phyloP scores from a whole-genome alignment of 2,888 invertebrate genomes.

The Trimorus sp. region DNA sequence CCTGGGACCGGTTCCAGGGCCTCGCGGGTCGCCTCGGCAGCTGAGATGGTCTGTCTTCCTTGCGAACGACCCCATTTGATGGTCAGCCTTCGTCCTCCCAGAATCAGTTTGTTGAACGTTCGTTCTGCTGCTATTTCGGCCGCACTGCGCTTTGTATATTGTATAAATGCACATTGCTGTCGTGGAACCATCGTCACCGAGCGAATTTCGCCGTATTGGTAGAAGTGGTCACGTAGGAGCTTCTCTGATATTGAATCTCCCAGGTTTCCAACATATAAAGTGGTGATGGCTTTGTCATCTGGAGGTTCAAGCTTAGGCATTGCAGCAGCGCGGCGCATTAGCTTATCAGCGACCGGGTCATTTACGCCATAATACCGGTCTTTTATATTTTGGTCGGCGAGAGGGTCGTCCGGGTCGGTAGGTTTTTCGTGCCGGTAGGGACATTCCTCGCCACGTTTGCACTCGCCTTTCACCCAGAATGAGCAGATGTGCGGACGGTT shows the following conservation, averaged over 20 bases:
- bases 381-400: conserved; percentile 97
- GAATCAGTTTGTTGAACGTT: conserved; percentile 95
- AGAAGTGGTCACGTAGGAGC: conserved; percentile 97
- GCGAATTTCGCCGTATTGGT: conserved; percentile 99
- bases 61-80: conserved; percentile 99
- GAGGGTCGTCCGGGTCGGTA: conserved; percentile 97
- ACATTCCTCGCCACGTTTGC: conserved; percentile 97
- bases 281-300: conserved; percentile 97
- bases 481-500: conserved; percentile 98
- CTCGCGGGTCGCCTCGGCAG: conserved; percentile 83
- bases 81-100: conserved; percentile 93
- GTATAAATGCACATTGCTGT: conserved; percentile 98
- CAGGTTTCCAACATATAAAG: conserved; percentile 97
- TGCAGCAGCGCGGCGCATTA: conserved; percentile 93
- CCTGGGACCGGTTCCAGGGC: conserved; percentile 90
- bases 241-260: conserved; percentile 94
- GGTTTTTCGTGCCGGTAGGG: conserved; percentile 98
- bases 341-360: conserved; percentile 97
- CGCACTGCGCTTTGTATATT: conserved; percentile 94
- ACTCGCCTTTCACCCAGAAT: conserved; percentile 99
- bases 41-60: conserved; percentile 85
- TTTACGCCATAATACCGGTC: conserved; percentile 97
- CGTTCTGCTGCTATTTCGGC: conserved; percentile 97
- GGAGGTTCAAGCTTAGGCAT: conserved; percentile 98
- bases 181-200: conserved; percentile 95